A percentile compares a stretch with the other conserved stretches of the same genome.
These are phyloP conservation scores for Sebastes glaucus DNA, from an alignment of 2,797 vertebrate species.

Conservation along the genomic window DNA sequence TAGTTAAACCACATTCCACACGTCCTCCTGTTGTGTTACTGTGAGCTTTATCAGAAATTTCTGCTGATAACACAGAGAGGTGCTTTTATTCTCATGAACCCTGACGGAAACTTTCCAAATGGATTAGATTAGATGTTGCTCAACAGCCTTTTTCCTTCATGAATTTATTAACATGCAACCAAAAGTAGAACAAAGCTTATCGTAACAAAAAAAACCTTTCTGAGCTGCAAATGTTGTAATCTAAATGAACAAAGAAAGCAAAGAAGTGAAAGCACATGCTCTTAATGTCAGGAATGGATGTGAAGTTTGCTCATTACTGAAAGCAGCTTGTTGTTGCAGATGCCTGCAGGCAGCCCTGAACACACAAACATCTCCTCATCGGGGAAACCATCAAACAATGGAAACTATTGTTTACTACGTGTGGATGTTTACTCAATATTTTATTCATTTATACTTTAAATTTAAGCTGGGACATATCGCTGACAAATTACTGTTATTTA, in stretches of 20 bases:
- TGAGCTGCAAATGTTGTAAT: not conserved
- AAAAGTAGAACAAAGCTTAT: not conserved
- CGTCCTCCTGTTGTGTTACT: not conserved
- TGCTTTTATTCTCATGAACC: not conserved
- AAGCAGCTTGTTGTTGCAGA: not conserved
- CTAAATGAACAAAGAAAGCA: not conserved
- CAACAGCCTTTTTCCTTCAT: not conserved
- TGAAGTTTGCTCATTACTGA: not conserved
- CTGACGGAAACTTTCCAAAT: not conserved
- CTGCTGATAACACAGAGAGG: not conserved
- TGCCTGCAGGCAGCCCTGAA: conserved; percentile 18
- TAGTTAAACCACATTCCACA: not conserved
- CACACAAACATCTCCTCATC: not conserved
- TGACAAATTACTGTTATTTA: too few relatives aligned
- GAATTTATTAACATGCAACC: not conserved
- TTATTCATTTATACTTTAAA: too few relatives aligned
- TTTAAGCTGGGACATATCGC: too few relatives aligned
- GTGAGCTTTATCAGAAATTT: not conserved
- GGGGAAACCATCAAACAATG: not conserved
- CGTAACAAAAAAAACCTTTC: not conserved
- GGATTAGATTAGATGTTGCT: not conserved
- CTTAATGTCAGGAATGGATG: not conserved
- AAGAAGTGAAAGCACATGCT: not conserved
- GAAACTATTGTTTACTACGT: not conserved
- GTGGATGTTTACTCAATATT: too few relatives aligned